These are phyloP conservation scores for Cantharis nigra DNA, from an alignment of 2,888 invertebrate species.

Conservation along the genomic window DNA sequence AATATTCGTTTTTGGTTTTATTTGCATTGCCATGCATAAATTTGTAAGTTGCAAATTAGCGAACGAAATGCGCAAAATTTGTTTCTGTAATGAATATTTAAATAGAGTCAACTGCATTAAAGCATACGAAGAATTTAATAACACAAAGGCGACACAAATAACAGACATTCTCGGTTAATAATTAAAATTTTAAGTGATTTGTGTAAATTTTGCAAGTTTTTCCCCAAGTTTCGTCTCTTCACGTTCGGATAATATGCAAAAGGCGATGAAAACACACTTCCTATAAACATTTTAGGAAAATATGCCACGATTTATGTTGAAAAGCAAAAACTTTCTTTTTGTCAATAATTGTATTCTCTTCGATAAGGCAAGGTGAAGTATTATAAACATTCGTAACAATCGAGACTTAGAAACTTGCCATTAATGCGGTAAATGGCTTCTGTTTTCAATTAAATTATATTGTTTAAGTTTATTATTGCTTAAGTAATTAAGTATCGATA, in stretches of 20 bases:
- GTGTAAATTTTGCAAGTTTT: neutral
- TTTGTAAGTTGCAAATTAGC: neutral
- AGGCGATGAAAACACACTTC: neutral
- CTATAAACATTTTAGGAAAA: neutral
- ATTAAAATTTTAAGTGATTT: neutral
- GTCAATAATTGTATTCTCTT: neutral
- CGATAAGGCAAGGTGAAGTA: too few species aligned
- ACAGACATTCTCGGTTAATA: neutral
- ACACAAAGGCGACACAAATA: neutral
- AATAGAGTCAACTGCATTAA: neutral
- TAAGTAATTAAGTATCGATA: neutral
- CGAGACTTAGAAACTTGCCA: neutral
- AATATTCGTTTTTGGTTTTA: neutral
- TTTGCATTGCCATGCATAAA: neutral
- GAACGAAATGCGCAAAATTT: neutral
- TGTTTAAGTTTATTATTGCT: neutral
- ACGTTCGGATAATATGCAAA: too few species aligned
- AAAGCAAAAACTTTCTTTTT: neutral
- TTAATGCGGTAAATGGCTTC: neutral
- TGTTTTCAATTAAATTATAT: neutral
- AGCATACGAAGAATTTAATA: neutral
- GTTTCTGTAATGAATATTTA: neutral
- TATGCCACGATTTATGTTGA: neutral
- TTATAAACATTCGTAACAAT: neutral
- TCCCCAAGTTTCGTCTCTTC: neutral